These are phyloP conservation scores for Lithobates pipiens DNA, from an alignment of 2,797 vertebrate species.

Conservation along the genomic window DNA sequence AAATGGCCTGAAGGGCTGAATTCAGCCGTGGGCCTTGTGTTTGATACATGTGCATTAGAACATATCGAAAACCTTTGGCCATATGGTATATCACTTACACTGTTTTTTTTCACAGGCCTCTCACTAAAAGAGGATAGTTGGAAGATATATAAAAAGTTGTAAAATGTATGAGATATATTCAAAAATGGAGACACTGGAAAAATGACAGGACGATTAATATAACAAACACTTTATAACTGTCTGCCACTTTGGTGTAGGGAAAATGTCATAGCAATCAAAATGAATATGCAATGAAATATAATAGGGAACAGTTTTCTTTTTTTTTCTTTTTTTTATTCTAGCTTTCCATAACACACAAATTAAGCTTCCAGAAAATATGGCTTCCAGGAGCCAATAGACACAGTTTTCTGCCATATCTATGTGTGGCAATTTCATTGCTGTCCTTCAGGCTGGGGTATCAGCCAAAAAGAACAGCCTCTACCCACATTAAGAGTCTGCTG, in stretches of 20 bases:
- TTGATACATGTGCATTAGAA: too few relatives aligned
- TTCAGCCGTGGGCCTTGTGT: too few relatives aligned
- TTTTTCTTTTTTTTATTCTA: neutral
- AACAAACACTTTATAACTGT: neutral
- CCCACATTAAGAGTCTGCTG: conserved; percentile 22
- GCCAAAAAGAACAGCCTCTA: conserved; percentile 40
- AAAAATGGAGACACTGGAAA: neutral
- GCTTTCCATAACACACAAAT: neutral
- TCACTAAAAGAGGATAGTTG: too few relatives aligned
- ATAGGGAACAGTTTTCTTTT: neutral
- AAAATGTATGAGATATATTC: neutral
- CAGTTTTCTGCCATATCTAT: conserved; percentile 35
- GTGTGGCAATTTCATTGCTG: conserved; percentile 40
- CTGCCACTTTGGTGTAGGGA: neutral
- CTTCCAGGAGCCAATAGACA: conserved; percentile 29
- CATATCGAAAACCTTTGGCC: too few relatives aligned
- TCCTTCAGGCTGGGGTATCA: neutral
- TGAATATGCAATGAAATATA: neutral
- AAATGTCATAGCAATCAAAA: neutral
- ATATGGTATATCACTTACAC: too few relatives aligned
- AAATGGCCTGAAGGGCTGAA: too few relatives aligned
- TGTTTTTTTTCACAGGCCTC: too few relatives aligned
- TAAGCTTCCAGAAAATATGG: conserved; percentile 20
- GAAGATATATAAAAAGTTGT: too few relatives aligned
- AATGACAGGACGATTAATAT: neutral